These are phyloP conservation scores for Drosophila nigricruria DNA, from an alignment of 2,888 invertebrate species.

Conservation along the genomic window DNA sequence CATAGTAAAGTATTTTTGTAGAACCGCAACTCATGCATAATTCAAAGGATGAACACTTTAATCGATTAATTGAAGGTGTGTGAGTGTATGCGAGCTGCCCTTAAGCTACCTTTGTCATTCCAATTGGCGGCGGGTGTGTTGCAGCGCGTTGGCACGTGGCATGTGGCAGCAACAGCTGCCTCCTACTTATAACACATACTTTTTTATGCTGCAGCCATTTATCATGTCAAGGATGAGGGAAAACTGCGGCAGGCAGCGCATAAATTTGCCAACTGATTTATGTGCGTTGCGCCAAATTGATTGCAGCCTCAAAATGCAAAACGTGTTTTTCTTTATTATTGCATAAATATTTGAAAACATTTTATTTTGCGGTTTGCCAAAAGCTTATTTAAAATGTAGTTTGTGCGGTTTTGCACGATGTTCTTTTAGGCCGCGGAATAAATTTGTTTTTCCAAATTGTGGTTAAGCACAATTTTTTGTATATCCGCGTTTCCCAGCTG, in stretches of 20 bases:
- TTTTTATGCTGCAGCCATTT: slow-evolving; percentile 51
- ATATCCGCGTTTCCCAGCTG: not conserved
- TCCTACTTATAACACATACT: slow-evolving; percentile 34
- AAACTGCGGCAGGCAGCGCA: slow-evolving; percentile 17
- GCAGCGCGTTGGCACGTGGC: slow-evolving; percentile 61
- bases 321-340: slow-evolving; percentile 16
- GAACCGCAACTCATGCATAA: slow-evolving; percentile 46
- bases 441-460: slow-evolving; percentile 2
- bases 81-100: slow-evolving; percentile 1
- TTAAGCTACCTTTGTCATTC: slow-evolving; percentile 42
- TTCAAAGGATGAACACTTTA: slow-evolving; percentile 58
- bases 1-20: slow-evolving; percentile 8
- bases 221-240: slow-evolving; percentile 55
- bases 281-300: slow-evolving; percentile 51
- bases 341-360: slow-evolving; percentile 55
- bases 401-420: slow-evolving; percentile 10
- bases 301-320: slow-evolving; percentile 46
- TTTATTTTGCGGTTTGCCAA: slow-evolving; percentile 17
- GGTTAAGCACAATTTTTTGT: not conserved
- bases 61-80: slow-evolving; percentile 39
- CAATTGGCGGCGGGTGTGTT: slow-evolving; percentile 44
- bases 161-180: slow-evolving; percentile 65
- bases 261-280: slow-evolving; percentile 57
- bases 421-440: not conserved
- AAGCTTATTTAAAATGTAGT: slow-evolving; percentile 39